phyloP scores from a whole-genome alignment of 2,797 vertebrate genomes.

The Phoeniculus purpureus region DNA sequence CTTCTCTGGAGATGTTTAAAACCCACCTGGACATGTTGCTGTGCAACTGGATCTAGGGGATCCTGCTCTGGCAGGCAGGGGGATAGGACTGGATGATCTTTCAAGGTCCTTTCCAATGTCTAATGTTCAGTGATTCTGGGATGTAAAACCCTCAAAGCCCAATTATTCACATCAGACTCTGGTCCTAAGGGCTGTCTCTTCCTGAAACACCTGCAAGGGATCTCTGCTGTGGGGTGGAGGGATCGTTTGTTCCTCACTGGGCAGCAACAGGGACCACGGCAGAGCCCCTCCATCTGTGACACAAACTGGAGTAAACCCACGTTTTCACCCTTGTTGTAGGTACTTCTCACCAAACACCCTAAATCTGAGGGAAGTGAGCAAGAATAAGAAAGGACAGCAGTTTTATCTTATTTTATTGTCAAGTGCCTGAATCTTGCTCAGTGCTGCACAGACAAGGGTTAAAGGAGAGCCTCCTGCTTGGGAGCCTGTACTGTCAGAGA shows the following conservation, averaged over 20 bases:
- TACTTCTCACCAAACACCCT: fast-evolving
- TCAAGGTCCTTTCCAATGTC: too few species aligned
- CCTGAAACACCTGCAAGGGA: background rate
- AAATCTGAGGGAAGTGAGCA: background rate
- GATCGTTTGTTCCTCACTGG: background rate
- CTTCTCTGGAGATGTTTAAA: too few species aligned
- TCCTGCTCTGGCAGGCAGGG: too few species aligned
- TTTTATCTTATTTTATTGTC: background rate
- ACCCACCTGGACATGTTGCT: too few species aligned
- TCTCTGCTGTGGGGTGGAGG: fast-evolving
- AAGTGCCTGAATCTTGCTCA: background rate
- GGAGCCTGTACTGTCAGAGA: background rate
- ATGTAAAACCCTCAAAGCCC: background rate
- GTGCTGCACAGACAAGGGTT: background rate
- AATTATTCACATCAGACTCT: background rate
- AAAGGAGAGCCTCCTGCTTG: background rate
- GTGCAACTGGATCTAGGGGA: too few species aligned
- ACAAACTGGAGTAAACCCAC: background rate
- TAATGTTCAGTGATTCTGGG: background rate
- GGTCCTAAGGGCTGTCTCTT: background rate
- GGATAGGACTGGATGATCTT: too few species aligned
- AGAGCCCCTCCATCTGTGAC: too few species aligned
- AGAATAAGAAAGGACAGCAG: background rate
- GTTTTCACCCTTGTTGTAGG: background rate
- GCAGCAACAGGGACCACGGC: fast-evolving